These are phyloP conservation scores for Ctenopoma kingsleyae DNA, from an alignment of 2,797 vertebrate genomes.

Conservation along the genomic window DNA sequence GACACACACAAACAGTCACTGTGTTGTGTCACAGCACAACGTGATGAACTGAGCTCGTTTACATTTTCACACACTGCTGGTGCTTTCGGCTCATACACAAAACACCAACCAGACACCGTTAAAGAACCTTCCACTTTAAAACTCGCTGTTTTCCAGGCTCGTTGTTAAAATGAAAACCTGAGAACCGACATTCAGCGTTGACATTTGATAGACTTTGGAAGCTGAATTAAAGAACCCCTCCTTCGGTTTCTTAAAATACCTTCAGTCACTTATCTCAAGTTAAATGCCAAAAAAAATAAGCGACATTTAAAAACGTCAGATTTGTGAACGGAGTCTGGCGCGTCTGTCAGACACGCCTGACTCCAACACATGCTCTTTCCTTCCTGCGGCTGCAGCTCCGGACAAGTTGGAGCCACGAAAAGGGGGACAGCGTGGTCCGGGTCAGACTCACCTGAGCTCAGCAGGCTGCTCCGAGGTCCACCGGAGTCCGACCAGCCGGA, in stretches of 20 bases:
- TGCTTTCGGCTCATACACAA: not conserved
- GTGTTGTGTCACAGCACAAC: not conserved
- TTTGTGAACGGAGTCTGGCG: slow-evolving; percentile 23
- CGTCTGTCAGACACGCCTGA: slow-evolving; percentile 61
- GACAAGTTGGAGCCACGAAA: slow-evolving; percentile 14
- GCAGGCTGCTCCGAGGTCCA: slow-evolving; percentile 24
- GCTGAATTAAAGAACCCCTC: not conserved
- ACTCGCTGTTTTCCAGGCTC: not conserved
- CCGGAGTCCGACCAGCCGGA: slow-evolving; percentile 10
- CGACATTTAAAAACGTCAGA: not conserved
- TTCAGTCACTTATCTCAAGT: rapidly evolving
- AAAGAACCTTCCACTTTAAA: slow-evolving; percentile 20
- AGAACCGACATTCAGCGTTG: not conserved
- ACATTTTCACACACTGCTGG: not conserved
- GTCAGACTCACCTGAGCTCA: slow-evolving; percentile 63
- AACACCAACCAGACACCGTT: not conserved
- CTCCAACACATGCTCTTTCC: slow-evolving; percentile 34
- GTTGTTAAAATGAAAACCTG: not conserved
- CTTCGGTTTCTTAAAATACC: rapidly evolving
- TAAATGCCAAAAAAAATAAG: rapidly evolving
- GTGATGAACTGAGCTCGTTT: not conserved
- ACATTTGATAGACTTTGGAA: rapidly evolving
- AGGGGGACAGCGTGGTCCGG: not conserved
- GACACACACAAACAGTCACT: not conserved
- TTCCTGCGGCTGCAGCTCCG: slow-evolving; percentile 38